These are phyloP conservation scores for Pectinophora gossypiella DNA, from an alignment of 1,140 invertebrate species.

Conservation along the genomic window DNA sequence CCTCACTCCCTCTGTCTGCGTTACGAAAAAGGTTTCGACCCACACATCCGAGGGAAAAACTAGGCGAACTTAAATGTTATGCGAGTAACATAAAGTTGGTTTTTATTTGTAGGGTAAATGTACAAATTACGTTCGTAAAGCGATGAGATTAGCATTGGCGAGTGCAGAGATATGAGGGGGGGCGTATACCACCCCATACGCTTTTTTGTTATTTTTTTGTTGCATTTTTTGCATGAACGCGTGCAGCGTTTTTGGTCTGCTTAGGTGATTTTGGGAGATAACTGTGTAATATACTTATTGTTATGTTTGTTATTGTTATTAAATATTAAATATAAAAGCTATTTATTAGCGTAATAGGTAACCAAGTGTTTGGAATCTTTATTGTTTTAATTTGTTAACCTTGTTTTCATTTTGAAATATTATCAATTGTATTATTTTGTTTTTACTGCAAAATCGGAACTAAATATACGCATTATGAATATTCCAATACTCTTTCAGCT, in stretches of 20 bases:
- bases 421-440: too few species aligned
- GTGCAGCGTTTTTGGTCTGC: constrained; percentile 36
- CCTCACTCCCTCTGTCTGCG: constrained; percentile 56
- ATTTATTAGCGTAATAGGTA: too few species aligned
- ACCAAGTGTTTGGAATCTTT: too few species aligned
- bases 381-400: too few species aligned
- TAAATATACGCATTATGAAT: too few species aligned
- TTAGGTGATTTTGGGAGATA: constrained; percentile 34
- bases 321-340: too few species aligned
- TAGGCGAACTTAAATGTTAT: constrained; percentile 24
- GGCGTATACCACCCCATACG: constrained; percentile 49
- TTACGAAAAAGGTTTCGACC: constrained; percentile 44
- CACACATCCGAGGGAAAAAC: constrained; percentile 20
- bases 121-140: constrained; percentile 61
- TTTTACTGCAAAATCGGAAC: too few species aligned
- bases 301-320: too few species aligned
- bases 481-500: too few species aligned
- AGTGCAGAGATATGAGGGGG: constrained; percentile 60
- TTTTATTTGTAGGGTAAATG: constrained; percentile 20
- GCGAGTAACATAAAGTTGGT: constrained; percentile 14
- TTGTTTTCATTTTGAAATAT: too few species aligned
- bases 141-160: constrained; percentile 62
- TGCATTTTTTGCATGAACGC: constrained; percentile 65
- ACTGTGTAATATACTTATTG: too few species aligned
- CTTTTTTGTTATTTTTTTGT: constrained; percentile 52